These are phyloP conservation scores for Cyclura pinguis DNA, from an alignment of 2,797 vertebrate species.

Conservation along the genomic window DNA sequence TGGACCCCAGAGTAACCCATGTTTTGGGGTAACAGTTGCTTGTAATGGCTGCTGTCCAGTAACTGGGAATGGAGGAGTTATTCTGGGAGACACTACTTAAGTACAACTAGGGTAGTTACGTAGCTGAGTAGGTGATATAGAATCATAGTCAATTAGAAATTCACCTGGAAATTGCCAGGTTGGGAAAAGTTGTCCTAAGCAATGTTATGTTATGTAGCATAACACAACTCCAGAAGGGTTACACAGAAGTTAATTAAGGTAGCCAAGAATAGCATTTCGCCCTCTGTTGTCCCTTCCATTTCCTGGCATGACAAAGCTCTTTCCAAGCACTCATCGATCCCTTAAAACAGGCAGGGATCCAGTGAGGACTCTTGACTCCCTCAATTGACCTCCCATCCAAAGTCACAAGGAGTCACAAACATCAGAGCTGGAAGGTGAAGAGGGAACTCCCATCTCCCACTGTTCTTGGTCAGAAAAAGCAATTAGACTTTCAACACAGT, in stretches of 20 bases:
- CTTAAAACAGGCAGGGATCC: constrained; percentile 45
- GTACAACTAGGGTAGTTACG: no score
- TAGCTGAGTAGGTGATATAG: no score
- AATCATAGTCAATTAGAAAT: no score
- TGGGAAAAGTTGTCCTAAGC: neutral
- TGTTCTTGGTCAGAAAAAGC: neutral
- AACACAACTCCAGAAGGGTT: neutral
- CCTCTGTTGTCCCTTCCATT: constrained; percentile 27
- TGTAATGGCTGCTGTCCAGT: no score
- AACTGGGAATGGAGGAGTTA: no score
- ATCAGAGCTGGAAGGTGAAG: neutral
- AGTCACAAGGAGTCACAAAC: neutral
- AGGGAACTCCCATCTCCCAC: neutral
- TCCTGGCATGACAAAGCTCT: constrained; percentile 49
- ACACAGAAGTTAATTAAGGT: constrained; percentile 12
- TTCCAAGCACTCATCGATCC: constrained; percentile 57
- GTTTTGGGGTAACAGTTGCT: no score
- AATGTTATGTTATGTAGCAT: neutral
- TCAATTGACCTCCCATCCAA: neutral
- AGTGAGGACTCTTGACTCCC: constrained; percentile 39
- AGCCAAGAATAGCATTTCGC: constrained; percentile 30
- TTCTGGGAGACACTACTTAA: no score
- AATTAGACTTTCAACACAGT: neutral
- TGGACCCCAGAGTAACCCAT: no score
- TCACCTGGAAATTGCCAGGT: no score